Base-by-base conservation (phyloP, 2,113 vertebrate genomes). In the Otus sunia region DNA sequence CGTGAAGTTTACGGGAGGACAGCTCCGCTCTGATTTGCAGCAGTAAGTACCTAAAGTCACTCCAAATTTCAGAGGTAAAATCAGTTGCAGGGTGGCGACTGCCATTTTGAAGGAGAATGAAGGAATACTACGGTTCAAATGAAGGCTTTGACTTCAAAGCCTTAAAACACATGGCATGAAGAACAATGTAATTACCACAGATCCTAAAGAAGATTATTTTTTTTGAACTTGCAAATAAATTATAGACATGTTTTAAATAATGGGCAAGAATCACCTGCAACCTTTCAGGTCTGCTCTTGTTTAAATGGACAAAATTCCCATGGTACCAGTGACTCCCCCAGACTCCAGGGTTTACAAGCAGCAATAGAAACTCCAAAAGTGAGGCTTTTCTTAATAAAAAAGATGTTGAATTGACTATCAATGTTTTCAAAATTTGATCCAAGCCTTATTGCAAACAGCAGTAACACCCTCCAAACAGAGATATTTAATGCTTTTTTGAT, bases 71-170 rank as follows among this genome's bases (percentile, higher is more conserved):
- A 52, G 30, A 58, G 50, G 64, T 21, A 88, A 95, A 93, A 55
- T 59, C 27, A 74, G 69, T 55, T 63, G 49, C 1, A 0, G 36
- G 49, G 32, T 11, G 30, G 55, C 2, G 7, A 69, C 75, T 62
- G 59, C 37, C 50, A 45, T 92, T 95, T 88, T 90, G 75, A 86
- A 80, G 71, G 62, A 66, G 56, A 90, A 79, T 11, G 37, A 90
- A 76, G 41, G 41, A 85, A 75, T 43, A 26, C 4, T 8, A 18
- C 23, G 58, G 20, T 77, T 88, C 67, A 95, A 68, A 93, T 12
- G 55, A 79, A 91, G 71, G 43, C 63, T 88, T 62, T 27, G 47
- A 86, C 75, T 94, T 83, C 73, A 94, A 94, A 96, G 90, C 60
- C 59, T 92, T 80, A 55, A 74, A 79, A 69, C 5, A 73, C 23